These are phyloP conservation scores for Boloria euphrosyne DNA, from an alignment of 2,888 invertebrate genomes.

Conservation along the genomic window DNA sequence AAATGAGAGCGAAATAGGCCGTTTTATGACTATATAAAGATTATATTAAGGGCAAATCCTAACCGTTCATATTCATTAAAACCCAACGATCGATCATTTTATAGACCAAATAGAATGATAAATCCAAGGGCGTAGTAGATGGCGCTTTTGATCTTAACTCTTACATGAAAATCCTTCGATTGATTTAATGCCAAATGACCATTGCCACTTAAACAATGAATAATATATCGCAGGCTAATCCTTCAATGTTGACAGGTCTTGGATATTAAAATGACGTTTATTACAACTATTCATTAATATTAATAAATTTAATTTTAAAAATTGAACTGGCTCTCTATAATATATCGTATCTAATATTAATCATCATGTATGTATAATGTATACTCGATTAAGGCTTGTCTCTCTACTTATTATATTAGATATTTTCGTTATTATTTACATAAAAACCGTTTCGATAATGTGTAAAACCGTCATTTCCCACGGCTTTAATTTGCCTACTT, in stretches of 20 bases:
- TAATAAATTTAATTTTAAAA: too few species aligned
- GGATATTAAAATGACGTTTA: slow-evolving; percentile 23
- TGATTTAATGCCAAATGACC: slow-evolving; percentile 53
- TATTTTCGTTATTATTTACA: too few species aligned
- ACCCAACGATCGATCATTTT: slow-evolving; percentile 29
- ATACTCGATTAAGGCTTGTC: too few species aligned
- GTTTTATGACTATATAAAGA: slow-evolving; percentile 23
- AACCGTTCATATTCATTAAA: slow-evolving; percentile 26
- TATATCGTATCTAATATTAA: not conserved
- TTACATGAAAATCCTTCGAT: slow-evolving; percentile 57
- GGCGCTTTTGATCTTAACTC: slow-evolving; percentile 46
- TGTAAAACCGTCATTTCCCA: too few species aligned
- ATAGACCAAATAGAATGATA: slow-evolving; percentile 27
- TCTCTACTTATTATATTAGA: too few species aligned
- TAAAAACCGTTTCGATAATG: too few species aligned
- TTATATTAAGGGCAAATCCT: slow-evolving; percentile 32
- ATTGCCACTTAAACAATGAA: slow-evolving; percentile 66
- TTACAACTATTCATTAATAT: not conserved
- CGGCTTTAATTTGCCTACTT: too few species aligned
- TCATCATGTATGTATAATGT: not conserved
- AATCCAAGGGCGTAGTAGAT: slow-evolving; percentile 37
- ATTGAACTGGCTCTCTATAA: not conserved
- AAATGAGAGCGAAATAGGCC: slow-evolving; percentile 34
- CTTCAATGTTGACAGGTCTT: slow-evolving; percentile 42
- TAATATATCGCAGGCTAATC: slow-evolving; percentile 43